Base-by-base conservation (phyloP, 2,113 vertebrate species). In the Tonatia bakeri region DNA sequence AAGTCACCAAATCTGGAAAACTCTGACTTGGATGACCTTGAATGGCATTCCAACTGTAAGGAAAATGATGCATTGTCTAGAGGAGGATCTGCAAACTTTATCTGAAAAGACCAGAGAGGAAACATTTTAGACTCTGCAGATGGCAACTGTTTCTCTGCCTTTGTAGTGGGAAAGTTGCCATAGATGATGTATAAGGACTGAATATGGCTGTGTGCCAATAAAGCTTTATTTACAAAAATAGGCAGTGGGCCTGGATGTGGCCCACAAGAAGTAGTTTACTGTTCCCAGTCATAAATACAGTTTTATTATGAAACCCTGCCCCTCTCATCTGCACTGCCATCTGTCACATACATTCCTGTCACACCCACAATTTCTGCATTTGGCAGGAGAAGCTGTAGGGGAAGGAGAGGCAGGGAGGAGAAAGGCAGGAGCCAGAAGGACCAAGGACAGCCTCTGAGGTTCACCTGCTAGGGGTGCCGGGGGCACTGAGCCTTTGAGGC, bases 191-290 rank as follows among this genome's bases (percentile, higher is more conserved):
- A 9, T 40, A 28, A 87, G 45, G 28, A 52, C 31, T 54, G 40
- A 50, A 33, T 24, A 16, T 86, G 61, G 26, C 59, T 28, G 12
- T 9, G 15, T 94, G 76, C 81, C 85, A 86, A 40, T 76, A 87
- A 87, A 84, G 82, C 52, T 95, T 85, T 80, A 80, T 83, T 95
- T 91, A 87, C 11, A 87, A 84, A 89, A 69, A 11, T 15, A 56
- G 52, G 36, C 15, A 4, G n/a, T 91, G 31, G 76, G 16, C 1
- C 80, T 83, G 45, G 28, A 94, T 59, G 76, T 83, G 45, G 45
- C 28, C 81, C 73, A 52, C 24, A 38, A 40, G 31, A 75, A 79
- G 47, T 47, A 45, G 47, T 59, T 91, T 61, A 72, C 13, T 76
- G 59, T 72, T 80, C 38, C 26, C 50, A n/a, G 36, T 90, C 69